phyloP scores from a whole-genome alignment of 2,888 invertebrate genomes.

The Ennomos erosarius region DNA sequence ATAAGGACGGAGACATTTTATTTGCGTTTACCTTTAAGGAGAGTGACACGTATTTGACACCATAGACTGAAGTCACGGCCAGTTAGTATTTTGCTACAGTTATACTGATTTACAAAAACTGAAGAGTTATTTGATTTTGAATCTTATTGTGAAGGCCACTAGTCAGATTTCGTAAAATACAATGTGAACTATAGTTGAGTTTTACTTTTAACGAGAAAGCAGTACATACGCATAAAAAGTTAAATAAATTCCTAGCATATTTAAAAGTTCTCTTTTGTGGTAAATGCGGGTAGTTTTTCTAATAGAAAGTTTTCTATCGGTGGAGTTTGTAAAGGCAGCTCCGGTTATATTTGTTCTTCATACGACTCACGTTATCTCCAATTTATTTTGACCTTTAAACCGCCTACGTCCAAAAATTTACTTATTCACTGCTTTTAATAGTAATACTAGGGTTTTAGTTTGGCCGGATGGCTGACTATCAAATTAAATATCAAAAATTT shows the following conservation, averaged over 20 bases:
- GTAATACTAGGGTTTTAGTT: constrained; percentile 4
- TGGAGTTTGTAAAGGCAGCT: constrained; percentile 18
- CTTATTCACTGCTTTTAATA: constrained; percentile 23
- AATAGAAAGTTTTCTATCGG: constrained; percentile 15
- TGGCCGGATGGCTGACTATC: neutral
- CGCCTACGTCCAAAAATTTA: constrained; percentile 25
- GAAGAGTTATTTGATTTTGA: no score
- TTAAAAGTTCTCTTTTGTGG: constrained; percentile 21
- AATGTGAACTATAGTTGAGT: neutral
- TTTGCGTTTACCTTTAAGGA: no score
- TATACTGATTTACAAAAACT: no score
- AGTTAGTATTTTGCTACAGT: no score
- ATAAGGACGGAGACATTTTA: no score
- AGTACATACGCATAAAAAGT: neutral
- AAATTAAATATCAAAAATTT: neutral
- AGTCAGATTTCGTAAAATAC: no score
- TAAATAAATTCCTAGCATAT: neutral
- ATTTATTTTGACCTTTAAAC: constrained; percentile 25
- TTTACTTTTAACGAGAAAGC: neutral
- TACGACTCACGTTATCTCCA: constrained; percentile 15
- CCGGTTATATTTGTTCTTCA: constrained; percentile 18
- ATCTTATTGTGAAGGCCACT: no score
- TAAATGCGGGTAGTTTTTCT: constrained; percentile 24
- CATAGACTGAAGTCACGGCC: no score
- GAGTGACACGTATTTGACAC: no score